Evolutionary conservation across 2,113 vertebrate species (phyloP).

Genomic region (Columbina picui): DNA sequence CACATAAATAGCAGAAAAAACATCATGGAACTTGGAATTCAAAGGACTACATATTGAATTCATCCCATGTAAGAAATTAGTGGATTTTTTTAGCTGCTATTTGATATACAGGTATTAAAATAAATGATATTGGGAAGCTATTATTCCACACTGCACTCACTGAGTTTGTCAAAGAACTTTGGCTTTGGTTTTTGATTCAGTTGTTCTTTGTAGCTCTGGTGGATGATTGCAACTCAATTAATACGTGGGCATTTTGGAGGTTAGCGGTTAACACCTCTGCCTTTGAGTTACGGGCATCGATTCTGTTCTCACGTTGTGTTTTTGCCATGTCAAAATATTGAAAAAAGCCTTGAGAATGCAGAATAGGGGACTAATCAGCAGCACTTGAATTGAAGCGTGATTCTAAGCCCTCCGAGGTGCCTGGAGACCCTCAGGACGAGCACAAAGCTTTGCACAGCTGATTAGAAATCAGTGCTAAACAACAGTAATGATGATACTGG

Average conservation of each 20-base stretch:
- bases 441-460: neutral
- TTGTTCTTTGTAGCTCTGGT: neutral
- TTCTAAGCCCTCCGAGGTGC: neutral
- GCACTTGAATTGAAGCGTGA: neutral
- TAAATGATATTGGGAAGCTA: neutral
- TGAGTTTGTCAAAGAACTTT: neutral
- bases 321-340: conserved; percentile 1
- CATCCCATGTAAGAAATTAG: neutral
- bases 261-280: conserved; percentile 84
- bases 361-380: neutral
- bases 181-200: neutral
- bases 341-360: neutral
- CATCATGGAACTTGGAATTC: neutral
- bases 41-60: neutral
- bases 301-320: conserved; percentile 77
- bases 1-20: neutral
- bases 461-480: neutral
- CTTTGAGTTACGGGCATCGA: conserved; percentile 61
- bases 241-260: conserved; percentile 31
- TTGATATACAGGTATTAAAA: neutral
- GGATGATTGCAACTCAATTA: neutral
- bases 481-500: neutral
- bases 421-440: neutral
- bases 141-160: neutral
- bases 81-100: neutral